These are phyloP conservation scores for Hormaphis cornu DNA, from an alignment of 1,140 invertebrate species.

Conservation along the genomic window DNA sequence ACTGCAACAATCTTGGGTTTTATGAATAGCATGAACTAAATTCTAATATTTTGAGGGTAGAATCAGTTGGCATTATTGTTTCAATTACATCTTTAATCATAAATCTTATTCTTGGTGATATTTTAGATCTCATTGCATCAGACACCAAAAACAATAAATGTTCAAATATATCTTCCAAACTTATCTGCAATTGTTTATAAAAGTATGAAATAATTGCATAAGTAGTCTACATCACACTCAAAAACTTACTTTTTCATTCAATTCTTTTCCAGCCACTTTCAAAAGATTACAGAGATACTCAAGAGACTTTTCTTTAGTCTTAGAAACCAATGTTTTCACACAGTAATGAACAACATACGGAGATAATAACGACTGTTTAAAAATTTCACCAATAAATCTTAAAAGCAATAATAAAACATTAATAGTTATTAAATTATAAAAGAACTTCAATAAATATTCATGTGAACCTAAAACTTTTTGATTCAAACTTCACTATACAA, in stretches of 20 bases:
- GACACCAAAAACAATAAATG: constrained; percentile 5
- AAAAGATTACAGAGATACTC: constrained; percentile 22
- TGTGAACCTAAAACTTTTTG: too few relatives aligned
- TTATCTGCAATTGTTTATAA: not conserved
- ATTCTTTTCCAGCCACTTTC: constrained; percentile 11
- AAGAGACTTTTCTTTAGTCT: not conserved
- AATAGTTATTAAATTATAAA: not conserved
- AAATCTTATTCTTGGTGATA: constrained; percentile 19
- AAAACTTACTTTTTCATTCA: constrained; percentile 23
- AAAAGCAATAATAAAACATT: not conserved
- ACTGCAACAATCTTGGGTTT: not conserved
- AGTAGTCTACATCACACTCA: not conserved
- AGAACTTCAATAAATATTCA: too few relatives aligned
- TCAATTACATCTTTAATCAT: constrained; percentile 21
- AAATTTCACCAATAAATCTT: constrained; percentile 26
- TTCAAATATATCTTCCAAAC: not conserved
- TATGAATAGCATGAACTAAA: not conserved
- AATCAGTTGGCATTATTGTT: not conserved
- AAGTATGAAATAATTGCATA: not conserved
- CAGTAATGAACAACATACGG: not conserved
- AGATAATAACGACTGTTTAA: constrained; percentile 1
- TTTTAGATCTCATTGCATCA: constrained; percentile 22
- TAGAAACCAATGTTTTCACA: not conserved
- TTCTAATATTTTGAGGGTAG: not conserved
- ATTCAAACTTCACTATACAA: too few relatives aligned